A percentile compares a stretch with the other conserved stretches of the same genome.
Evolutionary conservation across 2,888 invertebrate genomes (phyloP).

Genomic region (Brachycybe producta): DNA sequence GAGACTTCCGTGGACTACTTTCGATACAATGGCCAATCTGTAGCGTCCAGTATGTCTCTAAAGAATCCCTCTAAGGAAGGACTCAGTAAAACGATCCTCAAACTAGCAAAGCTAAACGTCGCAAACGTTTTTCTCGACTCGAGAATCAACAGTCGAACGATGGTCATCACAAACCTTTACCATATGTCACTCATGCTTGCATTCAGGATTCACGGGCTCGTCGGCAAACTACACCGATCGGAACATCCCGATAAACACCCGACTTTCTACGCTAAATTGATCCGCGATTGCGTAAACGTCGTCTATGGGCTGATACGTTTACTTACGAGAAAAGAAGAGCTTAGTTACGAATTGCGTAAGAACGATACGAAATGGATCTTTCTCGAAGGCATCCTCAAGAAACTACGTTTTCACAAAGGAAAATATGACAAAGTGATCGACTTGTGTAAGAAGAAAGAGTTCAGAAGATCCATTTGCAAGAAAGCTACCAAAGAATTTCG

Average conservation of each 20-base stretch:
- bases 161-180: not conserved
- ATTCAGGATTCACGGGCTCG: conserved; percentile 1
- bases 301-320: no score
- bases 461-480: no score
- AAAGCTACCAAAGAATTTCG: no score
- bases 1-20: not conserved
- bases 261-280: not conserved
- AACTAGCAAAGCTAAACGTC: not conserved
- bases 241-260: not conserved
- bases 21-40: not conserved
- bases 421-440: no score
- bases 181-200: conserved; percentile 1
- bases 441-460: no score
- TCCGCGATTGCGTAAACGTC: no score
- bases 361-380: no score
- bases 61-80: not conserved
- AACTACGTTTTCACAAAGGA: no score
- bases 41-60: not conserved
- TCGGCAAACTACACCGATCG: not conserved
- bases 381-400: no score
- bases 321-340: no score
- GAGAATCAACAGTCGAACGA: not conserved
- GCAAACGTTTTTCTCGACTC: not conserved
- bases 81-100: not conserved
- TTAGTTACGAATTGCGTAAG: no score